Percentiles rank a stretch among this genome's conserved stretches.
Conservation (phyloP, 2,888 invertebrate species). For the Drosophila neutralis region DNA sequence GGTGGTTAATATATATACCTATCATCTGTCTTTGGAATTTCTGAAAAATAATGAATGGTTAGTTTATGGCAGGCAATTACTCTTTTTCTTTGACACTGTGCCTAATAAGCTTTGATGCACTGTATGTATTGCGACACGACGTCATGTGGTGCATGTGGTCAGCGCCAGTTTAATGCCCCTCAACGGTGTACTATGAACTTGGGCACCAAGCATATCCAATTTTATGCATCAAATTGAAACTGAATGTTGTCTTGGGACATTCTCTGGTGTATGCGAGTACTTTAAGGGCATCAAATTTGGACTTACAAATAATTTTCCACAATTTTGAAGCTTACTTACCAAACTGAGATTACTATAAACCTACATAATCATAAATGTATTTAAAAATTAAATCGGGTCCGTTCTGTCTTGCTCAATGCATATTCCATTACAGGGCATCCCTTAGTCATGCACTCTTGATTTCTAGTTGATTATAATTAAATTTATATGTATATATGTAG, state of each 20-base stretch:
- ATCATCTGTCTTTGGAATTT: too few species aligned
- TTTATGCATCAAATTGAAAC: slow-evolving; percentile 30
- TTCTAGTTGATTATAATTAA: background rate
- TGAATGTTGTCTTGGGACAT: background rate
- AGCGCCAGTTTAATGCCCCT: slow-evolving; percentile 16
- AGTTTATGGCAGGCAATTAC: too few species aligned
- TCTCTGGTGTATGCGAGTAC: background rate
- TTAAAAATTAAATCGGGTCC: background rate
- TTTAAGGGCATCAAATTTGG: background rate
- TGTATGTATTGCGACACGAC: slow-evolving; percentile 37
- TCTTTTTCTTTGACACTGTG: too few species aligned
- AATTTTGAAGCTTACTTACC: background rate
- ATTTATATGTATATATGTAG: background rate
- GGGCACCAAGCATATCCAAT: slow-evolving; percentile 6
- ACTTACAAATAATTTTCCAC: background rate
- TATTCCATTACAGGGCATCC: background rate
- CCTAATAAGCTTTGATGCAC: too few species aligned
- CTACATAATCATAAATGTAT: background rate
- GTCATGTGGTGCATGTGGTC: slow-evolving; percentile 61
- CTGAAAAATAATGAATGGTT: too few species aligned
- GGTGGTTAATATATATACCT: too few species aligned
- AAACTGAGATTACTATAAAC: background rate
- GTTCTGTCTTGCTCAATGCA: background rate
- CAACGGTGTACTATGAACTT: slow-evolving; percentile 19
- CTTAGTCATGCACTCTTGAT: background rate